Evolutionary conservation across 2,888 invertebrate species (phyloP).

Genomic region (Endotricha flammealis): DNA sequence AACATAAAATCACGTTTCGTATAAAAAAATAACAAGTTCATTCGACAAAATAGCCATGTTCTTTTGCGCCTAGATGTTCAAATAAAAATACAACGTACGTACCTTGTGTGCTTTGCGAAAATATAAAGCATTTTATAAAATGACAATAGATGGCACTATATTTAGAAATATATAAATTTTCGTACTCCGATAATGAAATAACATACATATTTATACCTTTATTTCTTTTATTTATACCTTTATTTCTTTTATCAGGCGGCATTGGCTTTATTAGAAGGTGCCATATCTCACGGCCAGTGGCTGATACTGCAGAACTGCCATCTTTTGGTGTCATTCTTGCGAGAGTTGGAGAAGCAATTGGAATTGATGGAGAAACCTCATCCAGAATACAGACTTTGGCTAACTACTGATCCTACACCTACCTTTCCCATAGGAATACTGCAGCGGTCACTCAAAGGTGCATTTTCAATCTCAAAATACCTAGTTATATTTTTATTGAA

Average conservation of each 20-base stretch:
- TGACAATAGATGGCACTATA: constrained; percentile 1
- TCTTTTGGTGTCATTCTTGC: constrained; percentile 87
- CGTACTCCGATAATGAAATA: too few species aligned
- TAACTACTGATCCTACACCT: constrained; percentile 93
- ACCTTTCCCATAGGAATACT: constrained; percentile 93
- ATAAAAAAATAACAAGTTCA: too few species aligned
- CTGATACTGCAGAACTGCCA: constrained; percentile 96
- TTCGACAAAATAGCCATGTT: too few species aligned
- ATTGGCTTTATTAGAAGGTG: constrained; percentile 80
- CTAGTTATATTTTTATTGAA: too few species aligned
- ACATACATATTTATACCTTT: too few species aligned
- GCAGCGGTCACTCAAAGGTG: constrained; percentile 89
- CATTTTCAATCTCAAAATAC: not conserved
- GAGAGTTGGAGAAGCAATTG: constrained; percentile 88
- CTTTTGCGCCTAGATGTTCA: too few species aligned
- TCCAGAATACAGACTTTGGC: constrained; percentile 94
- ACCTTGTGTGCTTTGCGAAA: too few species aligned
- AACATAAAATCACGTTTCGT: too few species aligned
- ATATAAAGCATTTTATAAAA: too few species aligned
- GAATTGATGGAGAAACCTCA: constrained; percentile 89
- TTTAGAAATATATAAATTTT: too few species aligned
- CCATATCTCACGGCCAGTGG: constrained; percentile 90
- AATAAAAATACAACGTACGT: too few species aligned
- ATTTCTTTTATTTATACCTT: too few species aligned
- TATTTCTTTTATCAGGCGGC: constrained; percentile 79